Evolutionary conservation across 2,888 invertebrate species (phyloP).

Genomic region (Schizaphis graminum): DNA sequence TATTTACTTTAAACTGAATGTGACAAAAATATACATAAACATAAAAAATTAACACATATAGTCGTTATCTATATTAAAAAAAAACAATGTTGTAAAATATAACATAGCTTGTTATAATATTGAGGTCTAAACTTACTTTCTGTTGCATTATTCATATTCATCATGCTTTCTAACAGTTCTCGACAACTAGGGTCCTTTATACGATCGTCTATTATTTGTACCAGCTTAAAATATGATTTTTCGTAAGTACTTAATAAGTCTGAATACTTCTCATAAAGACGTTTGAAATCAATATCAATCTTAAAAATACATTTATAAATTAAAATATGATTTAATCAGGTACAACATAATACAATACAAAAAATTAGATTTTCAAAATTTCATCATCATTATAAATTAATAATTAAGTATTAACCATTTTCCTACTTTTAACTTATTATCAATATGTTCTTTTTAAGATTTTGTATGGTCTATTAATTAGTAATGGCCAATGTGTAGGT

Average conservation of each 20-base stretch:
- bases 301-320: constrained; percentile 11
- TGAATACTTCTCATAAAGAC: background rate
- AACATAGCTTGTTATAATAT: background rate
- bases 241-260: background rate
- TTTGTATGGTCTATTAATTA: background rate
- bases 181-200: constrained; percentile 9
- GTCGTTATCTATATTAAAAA: too few species aligned
- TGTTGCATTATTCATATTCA: background rate
- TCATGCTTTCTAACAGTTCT: background rate
- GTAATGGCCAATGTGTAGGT: too few species aligned
- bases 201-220: background rate
- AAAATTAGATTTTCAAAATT: too few species aligned
- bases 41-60: too few species aligned
- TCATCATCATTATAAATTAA: too few species aligned
- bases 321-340: background rate
- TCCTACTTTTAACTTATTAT: too few species aligned
- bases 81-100: too few species aligned
- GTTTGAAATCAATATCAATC: constrained; percentile 19
- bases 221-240: background rate
- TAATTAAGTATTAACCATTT: too few species aligned
- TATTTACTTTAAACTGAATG: too few species aligned
- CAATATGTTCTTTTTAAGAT: too few species aligned
- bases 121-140: background rate
- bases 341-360: too few species aligned
- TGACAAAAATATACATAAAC: too few species aligned